Evolutionary conservation across 1,140 invertebrate genomes (phyloP).

Genomic region (Trissolcus basalis): DNA sequence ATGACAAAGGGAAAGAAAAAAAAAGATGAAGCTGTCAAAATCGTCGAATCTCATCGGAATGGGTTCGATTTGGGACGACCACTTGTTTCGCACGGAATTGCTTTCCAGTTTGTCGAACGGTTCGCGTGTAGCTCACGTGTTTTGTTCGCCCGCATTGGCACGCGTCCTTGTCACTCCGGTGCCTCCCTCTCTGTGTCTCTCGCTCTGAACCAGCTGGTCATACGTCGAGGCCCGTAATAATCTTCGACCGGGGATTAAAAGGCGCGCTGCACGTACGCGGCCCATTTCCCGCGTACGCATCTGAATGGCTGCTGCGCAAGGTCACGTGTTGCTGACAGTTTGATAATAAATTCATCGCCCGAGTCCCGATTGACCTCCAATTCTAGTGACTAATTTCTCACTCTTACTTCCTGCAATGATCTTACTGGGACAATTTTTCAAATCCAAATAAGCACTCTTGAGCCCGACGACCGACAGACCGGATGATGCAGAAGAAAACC

Average conservation of each 20-base stretch:
- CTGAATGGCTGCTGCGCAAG: constrained; percentile 62
- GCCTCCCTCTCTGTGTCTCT: constrained; percentile 32
- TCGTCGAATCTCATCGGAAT: too few species aligned
- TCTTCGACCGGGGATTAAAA: constrained; percentile 53
- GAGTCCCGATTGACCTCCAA: not conserved
- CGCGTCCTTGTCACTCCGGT: constrained; percentile 24
- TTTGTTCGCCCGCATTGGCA: constrained; percentile 50
- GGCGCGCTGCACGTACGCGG: constrained; percentile 58
- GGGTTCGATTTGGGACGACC: too few species aligned
- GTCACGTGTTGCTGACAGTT: constrained; percentile 61
- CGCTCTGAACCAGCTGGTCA: constrained; percentile 45
- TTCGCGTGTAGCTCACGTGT: constrained; percentile 56
- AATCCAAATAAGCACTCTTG: too few species aligned
- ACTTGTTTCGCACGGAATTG: too few species aligned
- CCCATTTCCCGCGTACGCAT: constrained; percentile 64
- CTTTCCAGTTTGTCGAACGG: too few species aligned
- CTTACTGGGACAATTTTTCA: too few species aligned
- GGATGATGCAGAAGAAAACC: too few species aligned
- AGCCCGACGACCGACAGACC: too few species aligned
- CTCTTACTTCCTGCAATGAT: not conserved
- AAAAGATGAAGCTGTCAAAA: too few species aligned
- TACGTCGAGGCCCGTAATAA: constrained; percentile 44
- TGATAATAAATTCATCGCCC: constrained; percentile 14
- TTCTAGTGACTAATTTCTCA: not conserved
- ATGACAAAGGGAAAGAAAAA: too few species aligned